Base-by-base conservation (phyloP, 35 echinoderm and acorn worm species). In the Lytechinus pictus region DNA sequence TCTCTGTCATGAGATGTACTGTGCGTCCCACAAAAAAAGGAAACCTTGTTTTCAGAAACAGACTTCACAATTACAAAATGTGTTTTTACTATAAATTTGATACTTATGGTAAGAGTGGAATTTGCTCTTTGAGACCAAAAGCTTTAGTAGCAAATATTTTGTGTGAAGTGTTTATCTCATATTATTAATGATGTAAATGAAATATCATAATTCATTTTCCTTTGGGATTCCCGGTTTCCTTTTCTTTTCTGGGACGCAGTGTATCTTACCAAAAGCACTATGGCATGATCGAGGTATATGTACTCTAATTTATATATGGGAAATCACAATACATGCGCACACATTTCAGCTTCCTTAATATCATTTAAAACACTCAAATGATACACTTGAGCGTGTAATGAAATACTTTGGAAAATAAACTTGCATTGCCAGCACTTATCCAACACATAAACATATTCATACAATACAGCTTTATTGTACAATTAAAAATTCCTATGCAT, bases 331-430 rank as follows among this genome's bases (percentile, higher is more conserved):
- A 7, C n/a, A 79, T n/a, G n/a, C 14, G 3, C 66, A 14, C 66
- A 79, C 66, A 79, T 79, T 79, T 79, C 66, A 79, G 66, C n/a
- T 79, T 79, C 19, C 16, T 79, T 79, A n/a, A 44, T 44, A 44
- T 44, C 33, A 44, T 44, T 44, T 44, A 44, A 44, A 79, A 79
- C 6, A 79, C 66, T 79, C 66, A 79, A 79, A 79, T 79, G 66
- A 79, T 79, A 79, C 66, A 79, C 66, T 79, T n/a, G 66, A 79
- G 21, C n/a, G 4, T 5, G 8, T 79, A 14, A 4, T 79, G 21
- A 79, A n/a, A 79, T 79, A 79, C 16, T n/a, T 79, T 79, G 66
- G 66, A 79, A 79, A 79, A n/a, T 79, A 79, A 24, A 79, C 66
- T 5, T 24, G 16, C 66, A 79, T 79, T 79, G 12, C 66, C 14